A percentile compares a stretch with the other conserved stretches of the same genome.
phyloP scores from a whole-genome alignment of 2,113 vertebrate species.

The Rhynchomys soricoides region DNA sequence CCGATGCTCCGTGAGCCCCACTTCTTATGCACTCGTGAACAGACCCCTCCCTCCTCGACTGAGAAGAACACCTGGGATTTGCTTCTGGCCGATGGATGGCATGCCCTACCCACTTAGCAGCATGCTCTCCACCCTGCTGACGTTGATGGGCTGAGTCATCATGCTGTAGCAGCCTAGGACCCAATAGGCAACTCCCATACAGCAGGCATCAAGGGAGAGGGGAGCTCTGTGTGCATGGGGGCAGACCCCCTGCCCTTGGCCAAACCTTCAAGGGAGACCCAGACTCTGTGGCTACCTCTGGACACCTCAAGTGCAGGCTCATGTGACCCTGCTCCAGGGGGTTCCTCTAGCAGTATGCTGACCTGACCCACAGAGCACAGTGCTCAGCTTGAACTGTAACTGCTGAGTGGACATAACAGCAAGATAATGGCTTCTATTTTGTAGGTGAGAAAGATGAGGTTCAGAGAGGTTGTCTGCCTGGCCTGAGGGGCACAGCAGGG shows the following conservation, averaged over 20 bases:
- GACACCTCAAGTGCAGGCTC: accelerated
- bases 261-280: not conserved
- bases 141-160: not conserved
- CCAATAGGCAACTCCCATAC: not conserved
- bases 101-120: not conserved
- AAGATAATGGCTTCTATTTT: not conserved
- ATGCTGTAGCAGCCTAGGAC: not conserved
- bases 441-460: not conserved
- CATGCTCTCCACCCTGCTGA: not conserved
- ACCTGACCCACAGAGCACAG: not conserved
- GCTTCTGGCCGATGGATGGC: not conserved
- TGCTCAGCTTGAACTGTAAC: accelerated
- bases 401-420: not conserved
- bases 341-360: accelerated
- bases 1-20: accelerated
- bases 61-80: not conserved
- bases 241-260: not conserved
- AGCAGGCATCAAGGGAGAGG: not conserved
- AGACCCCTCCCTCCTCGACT: accelerated
- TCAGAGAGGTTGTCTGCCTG: not conserved
- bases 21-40: not conserved
- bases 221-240: not conserved
- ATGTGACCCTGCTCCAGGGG: accelerated
- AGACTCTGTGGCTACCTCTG: too few species aligned
- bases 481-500: not conserved